Evolutionary conservation across 2,113 vertebrate species (phyloP), one percentile per base, ranked within the genome.

Genomic region (human (Homo sapiens)): DNA sequence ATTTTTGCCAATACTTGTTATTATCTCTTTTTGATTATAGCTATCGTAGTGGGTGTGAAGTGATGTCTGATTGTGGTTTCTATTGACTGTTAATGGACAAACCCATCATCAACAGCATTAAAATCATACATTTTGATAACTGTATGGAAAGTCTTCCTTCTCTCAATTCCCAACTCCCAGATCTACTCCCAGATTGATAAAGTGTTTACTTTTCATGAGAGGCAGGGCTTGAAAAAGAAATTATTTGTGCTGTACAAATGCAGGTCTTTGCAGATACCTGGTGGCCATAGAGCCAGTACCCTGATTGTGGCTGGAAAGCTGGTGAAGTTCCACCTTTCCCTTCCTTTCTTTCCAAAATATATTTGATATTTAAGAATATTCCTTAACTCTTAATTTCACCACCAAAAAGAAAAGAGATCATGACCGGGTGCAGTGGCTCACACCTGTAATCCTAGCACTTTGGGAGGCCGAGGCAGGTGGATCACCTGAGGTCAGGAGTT

Each of bases 291-390:
- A 89, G 50, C 50, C 48, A 88, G 40, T 72, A 25, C 55, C 38
- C 59, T 83, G 43, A 13, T 75, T 25, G 80, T 85, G 79, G 18
- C 66, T 72, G 35, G 38, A 57, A 66, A 89, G 38, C 30, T 66
- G 48, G 72, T 93, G 61, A 38, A 79, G 80, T 90, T 95, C 73
- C 17, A 14, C 45, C 48, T 95, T 86, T 80, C n/a, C 22, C 66
- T 93, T 95, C 70, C 61, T 95, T 86, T 59, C 35, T 90, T 90
- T 86, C 14, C 50, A 30, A 93, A 90, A 93, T 87, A 66, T 93
- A 79, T 84, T 89, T 93, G 79, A 55, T 45, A 93, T 40, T 85
- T 85, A 81, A 90, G 52, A 85, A 40, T 66, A 82, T 75, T 22
- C 35, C 38, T 93, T 79, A 90, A 80, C 84, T 80, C 72, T 50